Base-by-base conservation (phyloP, 30 jellyfish, hydroid and myxozoan genomes). In the Catostylus mosaicus region DNA sequence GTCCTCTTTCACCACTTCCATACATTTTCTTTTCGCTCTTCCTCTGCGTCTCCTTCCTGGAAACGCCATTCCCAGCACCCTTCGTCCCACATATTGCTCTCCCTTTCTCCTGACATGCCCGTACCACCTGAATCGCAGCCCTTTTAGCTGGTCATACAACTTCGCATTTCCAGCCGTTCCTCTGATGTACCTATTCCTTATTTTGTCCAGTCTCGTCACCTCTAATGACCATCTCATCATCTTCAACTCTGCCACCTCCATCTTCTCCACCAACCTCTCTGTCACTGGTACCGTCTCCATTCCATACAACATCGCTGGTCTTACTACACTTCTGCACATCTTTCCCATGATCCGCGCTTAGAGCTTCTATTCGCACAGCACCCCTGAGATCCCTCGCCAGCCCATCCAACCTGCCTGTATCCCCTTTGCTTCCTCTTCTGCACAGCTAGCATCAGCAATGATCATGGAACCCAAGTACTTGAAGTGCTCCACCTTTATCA, bases 251-350 rank as follows among this genome's bases (percentile, higher is more conserved):
- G 71, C 57, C 57, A 26, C 84, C 57, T 73, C 72, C 43, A 73
- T 48, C 67, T 46, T 47, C 26, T 46, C 23, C 18, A 8, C 67
- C 51, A 30, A 19, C 50, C 84, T 23, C 26, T 20, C 72, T 22
- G 51, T 73, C 84, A 73, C 57, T 14, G 72, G 16, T 11, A 73
- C 84, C 46, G 71, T 19, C 72, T 73, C 84, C 72, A 73, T 73
- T 7, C 84, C 72, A 33, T 73, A 47, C 71, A 73, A 48, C 84
- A 73, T 73, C n/a, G 71, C 84, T 47, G 72, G 72, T 33, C 67
- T 30, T 26, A 73, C 52, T 27, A 68, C 33, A 68, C 54, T 68
- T 64, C 31, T 68, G 80, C 29, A 36, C 37, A 68, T 68, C 64
- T 32, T 18, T 36, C 64, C 80, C 36, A 34, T 68, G 35, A 37